These are phyloP conservation scores for Catharus bicknelli DNA, from an alignment of 2,113 vertebrate species.

Conservation along the genomic window DNA sequence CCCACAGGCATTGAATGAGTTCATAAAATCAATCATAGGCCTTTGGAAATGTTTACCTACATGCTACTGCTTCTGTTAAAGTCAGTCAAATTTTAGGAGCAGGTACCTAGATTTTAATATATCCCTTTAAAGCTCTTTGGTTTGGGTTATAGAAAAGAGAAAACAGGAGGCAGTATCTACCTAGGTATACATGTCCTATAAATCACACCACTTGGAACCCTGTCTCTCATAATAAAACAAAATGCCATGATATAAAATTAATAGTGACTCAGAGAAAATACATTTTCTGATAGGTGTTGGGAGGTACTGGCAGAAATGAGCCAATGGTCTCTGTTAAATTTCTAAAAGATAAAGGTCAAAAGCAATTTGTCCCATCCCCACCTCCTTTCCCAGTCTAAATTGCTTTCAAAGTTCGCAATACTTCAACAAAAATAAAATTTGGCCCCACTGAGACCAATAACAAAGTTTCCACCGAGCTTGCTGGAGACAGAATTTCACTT, in stretches of 20 bases:
- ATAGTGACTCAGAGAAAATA: constrained; percentile 10
- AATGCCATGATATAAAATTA: constrained; percentile 11
- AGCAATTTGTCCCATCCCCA: background rate
- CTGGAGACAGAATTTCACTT: background rate
- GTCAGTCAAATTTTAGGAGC: background rate
- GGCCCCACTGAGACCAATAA: background rate
- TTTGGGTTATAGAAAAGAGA: background rate
- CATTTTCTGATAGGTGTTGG: background rate
- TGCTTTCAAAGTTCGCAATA: background rate
- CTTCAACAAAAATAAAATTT: constrained; percentile 2
- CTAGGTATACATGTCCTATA: background rate
- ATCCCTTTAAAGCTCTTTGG: background rate
- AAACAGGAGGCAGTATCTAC: background rate
- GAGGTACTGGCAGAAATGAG: background rate
- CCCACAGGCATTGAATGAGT: background rate
- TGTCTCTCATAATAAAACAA: constrained; percentile 8
- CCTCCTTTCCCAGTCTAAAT: background rate
- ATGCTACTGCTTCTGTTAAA: background rate
- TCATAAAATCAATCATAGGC: background rate
- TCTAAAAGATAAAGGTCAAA: constrained; percentile 13
- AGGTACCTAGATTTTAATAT: background rate
- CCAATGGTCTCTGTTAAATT: background rate
- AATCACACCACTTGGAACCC: background rate
- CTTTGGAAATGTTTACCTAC: background rate
- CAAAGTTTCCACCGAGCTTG: background rate